Evolutionary conservation across 2,113 vertebrate genomes (phyloP).

Genomic region (Lophius piscatorius): DNA sequence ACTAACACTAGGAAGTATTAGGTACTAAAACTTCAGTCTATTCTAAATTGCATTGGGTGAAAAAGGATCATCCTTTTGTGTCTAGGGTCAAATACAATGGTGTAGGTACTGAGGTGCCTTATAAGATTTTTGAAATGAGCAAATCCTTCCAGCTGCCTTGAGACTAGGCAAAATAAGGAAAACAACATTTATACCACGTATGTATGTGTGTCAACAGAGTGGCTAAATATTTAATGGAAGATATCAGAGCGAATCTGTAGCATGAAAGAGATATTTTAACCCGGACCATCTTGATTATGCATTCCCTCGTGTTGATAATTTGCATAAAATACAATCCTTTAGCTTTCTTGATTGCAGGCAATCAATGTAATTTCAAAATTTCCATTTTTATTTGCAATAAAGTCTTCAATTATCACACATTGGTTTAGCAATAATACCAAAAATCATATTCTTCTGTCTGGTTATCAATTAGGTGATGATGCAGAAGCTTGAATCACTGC

Average conservation of each 20-base stretch:
- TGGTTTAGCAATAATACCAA: neutral
- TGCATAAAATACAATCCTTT: slow-evolving; percentile 8
- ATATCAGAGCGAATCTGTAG: slow-evolving; percentile 22
- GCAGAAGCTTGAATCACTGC: slow-evolving; percentile 16
- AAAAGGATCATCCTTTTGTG: slow-evolving; percentile 2
- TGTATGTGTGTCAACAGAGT: slow-evolving; percentile 1
- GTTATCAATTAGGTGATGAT: slow-evolving; percentile 4
- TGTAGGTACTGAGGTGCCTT: neutral
- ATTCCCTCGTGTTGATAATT: slow-evolving; percentile 30
- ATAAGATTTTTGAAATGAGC: slow-evolving; percentile 9
- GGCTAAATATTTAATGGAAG: slow-evolving; percentile 15
- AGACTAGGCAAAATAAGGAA: slow-evolving; percentile 4
- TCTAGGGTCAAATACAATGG: neutral
- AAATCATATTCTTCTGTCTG: neutral
- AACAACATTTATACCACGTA: slow-evolving; percentile 3
- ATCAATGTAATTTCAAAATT: slow-evolving; percentile 1
- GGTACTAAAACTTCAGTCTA: neutral
- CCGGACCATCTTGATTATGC: slow-evolving; percentile 31
- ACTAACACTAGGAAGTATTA: neutral
- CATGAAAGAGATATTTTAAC: slow-evolving; percentile 22
- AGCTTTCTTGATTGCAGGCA: slow-evolving; percentile 14
- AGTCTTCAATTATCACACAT: slow-evolving; percentile 4
- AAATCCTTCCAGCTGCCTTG: slow-evolving; percentile 10
- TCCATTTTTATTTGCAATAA: neutral
- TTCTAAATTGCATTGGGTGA: neutral